These are phyloP conservation scores for Thereva nobilitata DNA, from an alignment of 2,888 invertebrate species.

Conservation along the genomic window DNA sequence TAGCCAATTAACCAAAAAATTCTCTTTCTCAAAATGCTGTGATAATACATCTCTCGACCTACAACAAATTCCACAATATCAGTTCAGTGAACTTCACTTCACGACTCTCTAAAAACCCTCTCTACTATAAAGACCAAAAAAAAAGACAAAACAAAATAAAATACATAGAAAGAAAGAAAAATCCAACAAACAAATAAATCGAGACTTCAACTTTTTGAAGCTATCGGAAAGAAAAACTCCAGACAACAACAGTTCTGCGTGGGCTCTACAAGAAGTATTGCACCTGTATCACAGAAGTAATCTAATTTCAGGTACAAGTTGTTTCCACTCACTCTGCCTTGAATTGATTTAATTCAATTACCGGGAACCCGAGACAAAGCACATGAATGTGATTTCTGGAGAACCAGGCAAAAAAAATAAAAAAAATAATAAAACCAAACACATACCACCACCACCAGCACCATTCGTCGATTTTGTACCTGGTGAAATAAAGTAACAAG, in stretches of 20 bases:
- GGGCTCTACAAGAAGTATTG: slow-evolving; percentile 47
- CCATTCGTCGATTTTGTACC: slow-evolving; percentile 23
- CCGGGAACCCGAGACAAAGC: slow-evolving; percentile 41
- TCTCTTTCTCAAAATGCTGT: slow-evolving; percentile 19
- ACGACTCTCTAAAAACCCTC: slow-evolving; percentile 3
- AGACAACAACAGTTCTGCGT: slow-evolving; percentile 43
- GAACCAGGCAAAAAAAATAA: slow-evolving; percentile 1
- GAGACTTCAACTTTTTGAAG: slow-evolving; percentile 43
- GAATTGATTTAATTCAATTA: slow-evolving; percentile 48
- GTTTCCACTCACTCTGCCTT: slow-evolving; percentile 46
- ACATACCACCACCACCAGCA: neutral
- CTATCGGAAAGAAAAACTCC: slow-evolving; percentile 36
- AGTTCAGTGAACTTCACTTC: slow-evolving; percentile 29
- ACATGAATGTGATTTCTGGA: slow-evolving; percentile 31
- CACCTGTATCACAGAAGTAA: slow-evolving; percentile 48
- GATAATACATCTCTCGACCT: slow-evolving; percentile 2
- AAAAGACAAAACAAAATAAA: neutral
- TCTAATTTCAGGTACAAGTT: slow-evolving; percentile 48
- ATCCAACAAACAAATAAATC: slow-evolving; percentile 45
- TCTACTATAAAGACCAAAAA: too few relatives aligned
- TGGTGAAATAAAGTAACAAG: slow-evolving; percentile 34
- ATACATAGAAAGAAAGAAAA: slow-evolving; percentile 9
- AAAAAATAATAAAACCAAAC: slow-evolving; percentile 13
- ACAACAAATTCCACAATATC: neutral
- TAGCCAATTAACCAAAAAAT: slow-evolving; percentile 1